These are phyloP conservation scores for Octopus sinensis DNA, from an alignment of 1,140 invertebrate species.

Conservation along the genomic window DNA sequence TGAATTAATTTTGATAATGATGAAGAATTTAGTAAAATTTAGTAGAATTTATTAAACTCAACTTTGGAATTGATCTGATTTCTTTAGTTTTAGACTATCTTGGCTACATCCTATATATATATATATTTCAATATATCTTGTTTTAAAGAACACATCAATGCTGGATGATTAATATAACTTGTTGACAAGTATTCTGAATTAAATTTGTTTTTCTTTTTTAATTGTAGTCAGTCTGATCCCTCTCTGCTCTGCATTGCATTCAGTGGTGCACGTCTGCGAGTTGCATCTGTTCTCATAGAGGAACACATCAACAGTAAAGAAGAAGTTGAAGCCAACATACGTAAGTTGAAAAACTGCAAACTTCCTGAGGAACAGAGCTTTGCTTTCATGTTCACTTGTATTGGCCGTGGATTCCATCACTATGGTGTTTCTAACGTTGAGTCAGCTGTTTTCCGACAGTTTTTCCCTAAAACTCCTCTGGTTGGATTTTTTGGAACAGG, in stretches of 20 bases:
- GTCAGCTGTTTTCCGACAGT: constrained; percentile 61
- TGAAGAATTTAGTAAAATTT: too few relatives aligned
- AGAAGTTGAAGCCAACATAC: constrained; percentile 40
- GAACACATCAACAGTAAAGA: constrained; percentile 31
- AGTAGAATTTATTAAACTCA: too few relatives aligned
- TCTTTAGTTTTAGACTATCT: too few relatives aligned
- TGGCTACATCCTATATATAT: too few relatives aligned
- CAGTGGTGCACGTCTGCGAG: constrained; percentile 44
- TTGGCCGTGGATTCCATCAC: constrained; percentile 58
- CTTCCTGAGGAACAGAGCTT: constrained; percentile 54
- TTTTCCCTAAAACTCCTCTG: constrained; percentile 64
- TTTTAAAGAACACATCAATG: too few relatives aligned
- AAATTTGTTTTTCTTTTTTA: constrained; percentile 9
- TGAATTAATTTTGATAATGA: too few relatives aligned
- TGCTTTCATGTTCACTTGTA: constrained; percentile 66
- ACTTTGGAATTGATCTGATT: too few relatives aligned
- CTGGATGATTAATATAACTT: too few relatives aligned
- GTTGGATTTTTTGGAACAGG: constrained; percentile 66
- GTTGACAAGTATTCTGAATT: background rate
- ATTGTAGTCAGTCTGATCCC: constrained; percentile 16
- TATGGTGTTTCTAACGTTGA: constrained; percentile 60
- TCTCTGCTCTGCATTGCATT: constrained; percentile 43
- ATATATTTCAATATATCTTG: too few relatives aligned
- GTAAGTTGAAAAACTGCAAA: constrained; percentile 48
- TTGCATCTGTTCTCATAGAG: constrained; percentile 48